Evolutionary conservation across 2,797 vertebrate species (phyloP), one percentile per base, ranked within the genome.

Genomic region (Urophycis tenuis): DNA sequence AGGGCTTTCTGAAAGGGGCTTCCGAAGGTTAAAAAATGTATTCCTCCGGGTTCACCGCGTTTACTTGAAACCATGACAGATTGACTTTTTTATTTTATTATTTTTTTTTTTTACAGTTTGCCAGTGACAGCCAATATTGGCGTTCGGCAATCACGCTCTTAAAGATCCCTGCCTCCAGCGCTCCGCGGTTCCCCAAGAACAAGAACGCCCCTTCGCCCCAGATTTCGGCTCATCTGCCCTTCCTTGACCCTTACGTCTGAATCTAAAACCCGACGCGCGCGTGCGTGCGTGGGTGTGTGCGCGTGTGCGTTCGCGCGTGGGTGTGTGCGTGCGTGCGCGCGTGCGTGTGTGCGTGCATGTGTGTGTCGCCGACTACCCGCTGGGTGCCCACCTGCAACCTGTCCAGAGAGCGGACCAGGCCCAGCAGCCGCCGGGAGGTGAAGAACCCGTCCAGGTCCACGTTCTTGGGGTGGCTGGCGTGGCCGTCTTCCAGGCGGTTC

Each of bases 401-500:
- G 86, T 96, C 94, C 89, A 96, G 92, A 12, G 95, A 94, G 81
- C 88, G 91, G 74, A 96, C 93, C 87, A 93, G 94, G 81, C 91
- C 93, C 77, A 96, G 92, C 74, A 96, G 92, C 80, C 95, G 87
- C 5, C 92, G 92, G n/a, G 95, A 80, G 0, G 93, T 93, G 87
- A 96, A n/a, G n/a, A n/a, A 94, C 73, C 86, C 91, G 53, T 96
- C 95, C 86, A 96, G 89, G 87, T 96, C 95, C 81, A 94, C 88
- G 6, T 88, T 95, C 81, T 98, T 98, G 3, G 94, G 93, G 85
- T 95, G 94, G 76, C 94, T 85, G 71, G 88, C 91, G 76, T 94
- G 92, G 0, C 93, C 94, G 0, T 95, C 93, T 82, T 84, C 79
- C 45, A 94, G 89, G 15, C 91, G 94, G 86, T 95, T 94, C 8